Percentiles rank a stretch among this genome's conserved stretches.
These are phyloP conservation scores for Hirtodrosophila histrioides DNA, from an alignment of 2,888 invertebrate genomes.

Conservation along the genomic window DNA sequence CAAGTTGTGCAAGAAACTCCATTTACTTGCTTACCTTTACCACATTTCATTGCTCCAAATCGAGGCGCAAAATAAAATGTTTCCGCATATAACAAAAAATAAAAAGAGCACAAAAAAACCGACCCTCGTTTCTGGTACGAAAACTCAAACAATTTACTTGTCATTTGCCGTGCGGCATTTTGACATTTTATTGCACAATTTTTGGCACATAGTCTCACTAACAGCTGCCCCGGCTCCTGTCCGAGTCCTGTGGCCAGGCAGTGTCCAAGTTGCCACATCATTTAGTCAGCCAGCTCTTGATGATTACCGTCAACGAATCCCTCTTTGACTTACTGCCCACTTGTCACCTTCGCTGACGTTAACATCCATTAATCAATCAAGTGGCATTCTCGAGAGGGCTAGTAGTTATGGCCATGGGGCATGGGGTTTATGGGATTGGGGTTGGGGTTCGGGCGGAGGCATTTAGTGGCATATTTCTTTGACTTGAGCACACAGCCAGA, in stretches of 20 bases:
- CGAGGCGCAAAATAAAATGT: constrained; percentile 66
- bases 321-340: constrained; percentile 60
- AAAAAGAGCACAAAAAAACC: constrained; percentile 2
- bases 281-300: constrained; percentile 52
- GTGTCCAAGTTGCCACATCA: constrained; percentile 73
- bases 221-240: background rate
- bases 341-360: constrained; percentile 73
- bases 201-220: constrained; percentile 40
- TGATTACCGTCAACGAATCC: constrained; percentile 42
- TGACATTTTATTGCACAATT: constrained; percentile 71
- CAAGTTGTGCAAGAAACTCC: constrained; percentile 71
- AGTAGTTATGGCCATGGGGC: background rate
- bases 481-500: constrained; percentile 24
- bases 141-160: constrained; percentile 58
- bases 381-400: constrained; percentile 31
- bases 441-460: background rate
- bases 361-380: constrained; percentile 77
- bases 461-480: constrained; percentile 42
- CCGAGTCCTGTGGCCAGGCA: constrained; percentile 3
- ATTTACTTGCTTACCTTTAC: constrained; percentile 29
- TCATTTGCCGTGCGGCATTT: constrained; percentile 66
- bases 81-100: constrained; percentile 47
- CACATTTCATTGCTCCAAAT: background rate
- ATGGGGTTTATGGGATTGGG: background rate
- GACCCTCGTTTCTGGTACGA: background rate